Percentiles rank a stretch among this genome's conserved stretches.
These are phyloP conservation scores for Thalassophryne amazonica DNA, from an alignment of 2,797 vertebrate species.

Conservation along the genomic window DNA sequence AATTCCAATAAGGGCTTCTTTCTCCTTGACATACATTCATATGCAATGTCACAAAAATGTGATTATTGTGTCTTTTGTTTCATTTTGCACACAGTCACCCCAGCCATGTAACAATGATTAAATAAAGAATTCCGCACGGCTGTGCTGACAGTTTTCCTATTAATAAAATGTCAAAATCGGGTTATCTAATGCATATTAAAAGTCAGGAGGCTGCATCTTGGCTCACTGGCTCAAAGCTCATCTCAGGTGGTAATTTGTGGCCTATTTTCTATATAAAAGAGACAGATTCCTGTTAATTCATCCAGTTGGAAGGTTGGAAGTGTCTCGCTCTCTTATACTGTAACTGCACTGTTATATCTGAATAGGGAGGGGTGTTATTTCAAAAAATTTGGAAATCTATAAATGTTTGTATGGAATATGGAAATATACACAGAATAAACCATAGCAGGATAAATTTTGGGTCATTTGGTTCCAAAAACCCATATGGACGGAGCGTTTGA, in stretches of 20 bases:
- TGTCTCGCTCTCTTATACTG: slow-evolving; percentile 15
- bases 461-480: too few species aligned
- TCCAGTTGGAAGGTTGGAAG: slow-evolving; percentile 41
- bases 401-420: too few species aligned
- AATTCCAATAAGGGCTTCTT: slow-evolving; percentile 14
- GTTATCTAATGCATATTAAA: slow-evolving; percentile 68
- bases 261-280: slow-evolving; percentile 68
- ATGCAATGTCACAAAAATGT: slow-evolving; percentile 33
- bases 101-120: slow-evolving; percentile 59
- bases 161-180: slow-evolving; percentile 76
- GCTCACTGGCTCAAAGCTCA: slow-evolving; percentile 54
- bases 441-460: too few species aligned
- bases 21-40: slow-evolving; percentile 40
- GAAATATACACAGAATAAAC: too few species aligned
- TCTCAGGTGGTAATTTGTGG: slow-evolving; percentile 67
- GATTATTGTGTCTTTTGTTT: slow-evolving; percentile 52
- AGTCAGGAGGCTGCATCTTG: slow-evolving; percentile 41
- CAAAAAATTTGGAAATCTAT: too few species aligned
- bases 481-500: too few species aligned
- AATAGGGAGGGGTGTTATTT: too few species aligned
- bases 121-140: slow-evolving; percentile 52
- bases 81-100: slow-evolving; percentile 59
- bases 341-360: background rate
- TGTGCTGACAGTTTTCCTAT: slow-evolving; percentile 64
- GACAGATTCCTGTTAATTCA: slow-evolving; percentile 48